phyloP scores from a whole-genome alignment of 1,140 invertebrate species.

The Neodiprion fabricii region DNA sequence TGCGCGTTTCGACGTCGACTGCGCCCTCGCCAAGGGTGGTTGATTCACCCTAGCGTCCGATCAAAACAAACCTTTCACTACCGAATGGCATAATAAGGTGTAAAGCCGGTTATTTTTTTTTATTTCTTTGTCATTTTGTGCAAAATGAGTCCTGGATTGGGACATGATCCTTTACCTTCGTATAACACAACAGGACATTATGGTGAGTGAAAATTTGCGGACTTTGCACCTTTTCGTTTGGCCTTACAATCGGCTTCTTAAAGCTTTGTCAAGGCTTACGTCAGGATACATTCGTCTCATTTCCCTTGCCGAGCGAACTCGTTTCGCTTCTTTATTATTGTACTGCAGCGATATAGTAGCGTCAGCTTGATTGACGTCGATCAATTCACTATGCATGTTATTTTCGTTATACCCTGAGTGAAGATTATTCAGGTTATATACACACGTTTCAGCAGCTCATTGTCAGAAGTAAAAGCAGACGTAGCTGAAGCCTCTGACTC shows the following conservation, averaged over 20 bases:
- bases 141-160: constrained; percentile 54
- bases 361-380: background rate
- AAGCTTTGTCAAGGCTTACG: constrained; percentile 6
- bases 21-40: background rate
- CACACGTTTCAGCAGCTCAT: background rate
- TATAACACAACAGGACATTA: constrained; percentile 48
- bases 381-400: background rate
- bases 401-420: background rate
- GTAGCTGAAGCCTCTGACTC: background rate
- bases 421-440: background rate
- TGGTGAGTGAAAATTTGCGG: constrained; percentile 39
- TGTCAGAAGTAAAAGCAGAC: background rate
- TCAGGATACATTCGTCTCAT: constrained; percentile 14
- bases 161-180: constrained; percentile 51
- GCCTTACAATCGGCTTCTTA: background rate
- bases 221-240: background rate
- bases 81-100: background rate
- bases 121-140: constrained; percentile 1
- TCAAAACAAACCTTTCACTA: constrained; percentile 6
- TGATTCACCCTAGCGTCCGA: constrained; percentile 1
- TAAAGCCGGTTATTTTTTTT: background rate
- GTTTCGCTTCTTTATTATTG: background rate
- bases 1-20: background rate
- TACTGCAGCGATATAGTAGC: background rate
- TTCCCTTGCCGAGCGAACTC: constrained; percentile 14